phyloP scores from a whole-genome alignment of 2,888 invertebrate genomes.

The Cordylochernes scorpioides region DNA sequence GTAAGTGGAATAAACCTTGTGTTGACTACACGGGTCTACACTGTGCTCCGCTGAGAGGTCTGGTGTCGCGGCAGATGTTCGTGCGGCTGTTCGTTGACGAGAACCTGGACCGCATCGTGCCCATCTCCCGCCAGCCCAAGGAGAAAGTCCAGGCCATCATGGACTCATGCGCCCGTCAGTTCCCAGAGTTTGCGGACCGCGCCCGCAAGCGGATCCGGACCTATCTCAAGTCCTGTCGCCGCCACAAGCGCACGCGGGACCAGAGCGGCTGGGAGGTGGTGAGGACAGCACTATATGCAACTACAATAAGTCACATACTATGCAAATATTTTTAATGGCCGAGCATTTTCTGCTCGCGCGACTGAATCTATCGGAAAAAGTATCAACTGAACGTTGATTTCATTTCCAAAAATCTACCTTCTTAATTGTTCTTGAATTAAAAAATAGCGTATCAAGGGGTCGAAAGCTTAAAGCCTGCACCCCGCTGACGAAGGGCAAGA shows the following conservation, averaged over 20 bases:
- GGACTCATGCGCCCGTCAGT: slow-evolving; percentile 82
- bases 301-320: neutral
- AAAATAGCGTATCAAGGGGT: too few relatives aligned
- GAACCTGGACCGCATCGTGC: slow-evolving; percentile 79
- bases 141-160: slow-evolving; percentile 92
- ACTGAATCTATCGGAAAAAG: too few relatives aligned
- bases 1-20: too few relatives aligned
- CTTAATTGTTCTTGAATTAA: too few relatives aligned
- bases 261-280: slow-evolving; percentile 56
- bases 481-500: too few relatives aligned
- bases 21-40: too few relatives aligned
- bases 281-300: slow-evolving; percentile 23
- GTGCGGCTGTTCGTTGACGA: slow-evolving; percentile 86
- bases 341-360: neutral
- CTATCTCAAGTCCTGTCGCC: slow-evolving; percentile 74
- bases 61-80: slow-evolving; percentile 83
- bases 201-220: slow-evolving; percentile 78
- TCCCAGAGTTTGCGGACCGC: slow-evolving; percentile 79
- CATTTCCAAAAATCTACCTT: too few relatives aligned
- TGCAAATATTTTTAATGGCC: neutral
- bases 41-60: too few relatives aligned
- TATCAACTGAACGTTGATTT: too few relatives aligned
- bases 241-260: slow-evolving; percentile 73
- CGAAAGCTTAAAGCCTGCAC: too few relatives aligned
- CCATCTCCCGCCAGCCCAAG: slow-evolving; percentile 86